phyloP scores from a whole-genome alignment of 2,888 invertebrate genomes.

The Gnatocerus cornutus region DNA sequence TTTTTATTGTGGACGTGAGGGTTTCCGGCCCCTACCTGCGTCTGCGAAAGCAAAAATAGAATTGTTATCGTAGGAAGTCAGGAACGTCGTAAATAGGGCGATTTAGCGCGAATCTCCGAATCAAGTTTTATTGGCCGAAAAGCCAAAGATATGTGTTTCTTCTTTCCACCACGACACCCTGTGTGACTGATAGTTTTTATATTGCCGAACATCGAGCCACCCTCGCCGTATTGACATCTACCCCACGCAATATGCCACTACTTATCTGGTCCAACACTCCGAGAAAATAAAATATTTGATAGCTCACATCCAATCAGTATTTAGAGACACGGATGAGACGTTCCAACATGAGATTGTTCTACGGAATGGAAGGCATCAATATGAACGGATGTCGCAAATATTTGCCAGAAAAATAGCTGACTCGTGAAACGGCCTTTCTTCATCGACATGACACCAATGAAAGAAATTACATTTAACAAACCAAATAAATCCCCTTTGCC shows the following conservation, averaged over 20 bases:
- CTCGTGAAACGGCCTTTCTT: constrained; percentile 13
- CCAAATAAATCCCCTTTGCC: not conserved
- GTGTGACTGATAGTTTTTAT: constrained; percentile 68
- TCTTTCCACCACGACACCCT: constrained; percentile 63
- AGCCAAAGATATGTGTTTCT: constrained; percentile 74
- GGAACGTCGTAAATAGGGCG: constrained; percentile 67
- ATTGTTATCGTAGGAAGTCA: constrained; percentile 68
- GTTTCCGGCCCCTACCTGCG: constrained; percentile 25
- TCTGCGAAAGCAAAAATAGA: constrained; percentile 61
- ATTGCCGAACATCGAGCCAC: constrained; percentile 56
- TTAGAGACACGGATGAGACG: constrained; percentile 67
- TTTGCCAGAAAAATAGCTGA: constrained; percentile 58
- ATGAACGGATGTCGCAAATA: constrained; percentile 66
- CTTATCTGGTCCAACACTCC: constrained; percentile 59
- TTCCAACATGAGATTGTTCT: constrained; percentile 63
- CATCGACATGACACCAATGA: not conserved
- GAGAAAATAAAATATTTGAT: constrained; percentile 69
- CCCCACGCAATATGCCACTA: constrained; percentile 51
- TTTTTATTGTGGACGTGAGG: constrained; percentile 10
- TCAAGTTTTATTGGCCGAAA: constrained; percentile 78
- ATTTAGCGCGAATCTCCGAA: constrained; percentile 68
- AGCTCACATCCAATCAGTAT: constrained; percentile 70
- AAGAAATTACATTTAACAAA: not conserved
- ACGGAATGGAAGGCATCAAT: constrained; percentile 58
- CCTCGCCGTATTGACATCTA: constrained; percentile 44